Base-by-base conservation (phyloP, 2,888 invertebrate species). In the Patella pellucida region DNA sequence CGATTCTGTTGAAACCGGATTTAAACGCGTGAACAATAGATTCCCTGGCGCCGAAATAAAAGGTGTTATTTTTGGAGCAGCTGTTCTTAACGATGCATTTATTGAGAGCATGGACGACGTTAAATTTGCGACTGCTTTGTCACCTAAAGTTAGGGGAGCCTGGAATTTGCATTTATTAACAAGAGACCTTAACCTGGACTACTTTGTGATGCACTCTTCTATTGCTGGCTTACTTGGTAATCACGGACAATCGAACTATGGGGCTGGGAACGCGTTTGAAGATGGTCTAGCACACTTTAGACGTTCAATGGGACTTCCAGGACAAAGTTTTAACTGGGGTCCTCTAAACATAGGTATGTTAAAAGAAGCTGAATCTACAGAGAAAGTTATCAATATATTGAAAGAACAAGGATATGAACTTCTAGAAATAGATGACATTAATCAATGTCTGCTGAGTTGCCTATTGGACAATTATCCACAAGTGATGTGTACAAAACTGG, bases 321-420 rank as follows among this genome's bases (percentile, higher is more conserved):
- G 79, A 2, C 85, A 85, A 76, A 77, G 78, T 50, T 85, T 87
- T 23, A 85, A 86, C 71, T 87, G 86, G 87, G 85, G 86, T 14
- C 80, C 85, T 7, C 78, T 87, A 4, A 78, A 77, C 68, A 76
- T 85, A 7, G 86, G 86, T 16, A 83, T 87, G 82, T 52, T 78
- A 69, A 62, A 73, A 23, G 68, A 75, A 19, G 62, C 19, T 23
- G 23, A 19, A 12, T 19, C 19, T 23, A 19, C 19, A 23, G 62
- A 62, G 19, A 19, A 23, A 3, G 62, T 23, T 2, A 62, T 19
- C 19, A 23, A 23, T 2, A 62, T 62, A 3, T 23, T 62, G 12
- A 12, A 23, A 23, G 62, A 14, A 23, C 19, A 23, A 23, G 62
- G 62, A 12, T 62, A 23, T 19, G 23, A 19, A 3, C 23, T 62